Evolutionary conservation across 2,113 vertebrate species (phyloP).

Genomic region (Anthoscopus minutus): DNA sequence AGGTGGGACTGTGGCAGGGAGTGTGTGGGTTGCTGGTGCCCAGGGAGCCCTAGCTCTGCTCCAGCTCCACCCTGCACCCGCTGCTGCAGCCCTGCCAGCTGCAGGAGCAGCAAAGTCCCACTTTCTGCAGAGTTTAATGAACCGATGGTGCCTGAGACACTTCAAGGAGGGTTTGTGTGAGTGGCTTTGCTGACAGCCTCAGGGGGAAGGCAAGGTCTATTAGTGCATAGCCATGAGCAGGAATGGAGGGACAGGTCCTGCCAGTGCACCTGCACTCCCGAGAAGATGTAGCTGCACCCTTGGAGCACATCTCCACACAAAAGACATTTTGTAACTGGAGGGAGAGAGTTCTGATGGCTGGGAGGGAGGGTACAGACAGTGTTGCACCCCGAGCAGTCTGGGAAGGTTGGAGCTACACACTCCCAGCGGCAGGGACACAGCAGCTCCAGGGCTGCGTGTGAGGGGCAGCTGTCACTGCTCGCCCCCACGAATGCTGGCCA

Average conservation of each 20-base stretch:
- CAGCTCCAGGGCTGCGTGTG: not conserved
- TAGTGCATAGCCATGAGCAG: not conserved
- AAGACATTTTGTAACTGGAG: not conserved
- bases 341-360: not conserved
- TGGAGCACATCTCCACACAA: not conserved
- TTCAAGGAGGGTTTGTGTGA: not conserved
- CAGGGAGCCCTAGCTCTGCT: not conserved
- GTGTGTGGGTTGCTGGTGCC: accelerated
- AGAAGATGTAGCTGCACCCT: not conserved
- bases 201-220: not conserved
- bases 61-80: not conserved
- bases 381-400: accelerated
- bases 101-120: not conserved
- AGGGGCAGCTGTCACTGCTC: not conserved
- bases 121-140: not conserved
- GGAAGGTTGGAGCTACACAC: not conserved
- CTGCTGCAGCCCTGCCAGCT: not conserved
- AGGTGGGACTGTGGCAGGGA: not conserved
- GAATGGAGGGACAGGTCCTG: not conserved
- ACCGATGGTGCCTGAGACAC: accelerated
- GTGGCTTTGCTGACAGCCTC: not conserved
- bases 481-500: accelerated
- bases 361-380: accelerated
- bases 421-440: not conserved
- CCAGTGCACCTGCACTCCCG: not conserved